phyloP scores from a whole-genome alignment of 2,113 vertebrate genomes.

The Diadophis punctatus region DNA sequence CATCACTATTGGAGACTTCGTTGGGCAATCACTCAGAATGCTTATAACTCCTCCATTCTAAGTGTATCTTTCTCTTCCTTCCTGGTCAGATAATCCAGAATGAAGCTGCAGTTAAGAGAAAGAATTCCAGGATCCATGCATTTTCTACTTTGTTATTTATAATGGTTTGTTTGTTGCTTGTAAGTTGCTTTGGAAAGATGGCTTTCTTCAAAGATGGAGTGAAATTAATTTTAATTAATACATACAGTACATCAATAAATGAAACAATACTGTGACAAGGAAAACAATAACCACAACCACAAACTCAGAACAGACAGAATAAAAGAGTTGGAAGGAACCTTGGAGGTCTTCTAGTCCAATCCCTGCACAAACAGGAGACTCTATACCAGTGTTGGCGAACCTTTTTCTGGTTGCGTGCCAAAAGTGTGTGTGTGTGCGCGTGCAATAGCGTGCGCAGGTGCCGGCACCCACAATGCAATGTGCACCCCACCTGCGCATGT shows the following conservation, averaged over 20 bases:
- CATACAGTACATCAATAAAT: not conserved
- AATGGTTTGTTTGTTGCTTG: not conserved
- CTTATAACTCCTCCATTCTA: not conserved
- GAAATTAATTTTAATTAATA: not conserved
- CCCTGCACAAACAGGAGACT: not conserved
- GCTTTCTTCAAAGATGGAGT: not conserved
- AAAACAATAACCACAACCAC: not conserved
- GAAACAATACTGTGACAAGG: not conserved
- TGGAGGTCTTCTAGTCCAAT: not conserved
- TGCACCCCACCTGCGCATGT: no score
- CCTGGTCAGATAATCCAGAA: not conserved
- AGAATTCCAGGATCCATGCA: not conserved
- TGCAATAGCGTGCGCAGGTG: no score
- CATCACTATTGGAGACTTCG: not conserved
- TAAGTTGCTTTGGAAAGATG: not conserved
- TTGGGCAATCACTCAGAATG: not conserved
- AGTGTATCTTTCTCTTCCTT: not conserved
- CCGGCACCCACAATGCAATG: no score
- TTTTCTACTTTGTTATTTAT: not conserved
- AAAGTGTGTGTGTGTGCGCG: no score
- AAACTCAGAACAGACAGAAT: not conserved
- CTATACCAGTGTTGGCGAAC: no score
- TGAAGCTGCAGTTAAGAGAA: not conserved
- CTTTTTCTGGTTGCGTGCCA: no score
- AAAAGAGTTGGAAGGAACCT: not conserved